phyloP scores from a whole-genome alignment of 2,888 invertebrate species.

The Augochlorella aurata region DNA sequence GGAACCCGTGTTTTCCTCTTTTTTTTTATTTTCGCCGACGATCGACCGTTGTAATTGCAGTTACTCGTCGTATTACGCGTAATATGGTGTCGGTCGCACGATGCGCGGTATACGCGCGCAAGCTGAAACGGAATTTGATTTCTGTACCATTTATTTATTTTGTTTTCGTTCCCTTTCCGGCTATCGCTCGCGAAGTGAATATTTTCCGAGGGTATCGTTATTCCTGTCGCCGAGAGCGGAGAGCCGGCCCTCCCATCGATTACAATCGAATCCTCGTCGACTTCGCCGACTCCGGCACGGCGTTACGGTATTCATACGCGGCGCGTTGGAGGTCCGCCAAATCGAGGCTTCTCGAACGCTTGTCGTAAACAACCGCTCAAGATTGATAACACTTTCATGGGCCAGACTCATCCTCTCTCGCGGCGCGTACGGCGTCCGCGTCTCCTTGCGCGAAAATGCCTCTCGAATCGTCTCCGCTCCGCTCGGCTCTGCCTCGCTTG shows the following conservation, averaged over 20 bases:
- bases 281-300: conserved; percentile 6
- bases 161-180: not conserved
- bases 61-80: conserved; percentile 30
- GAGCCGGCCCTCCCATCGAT: conserved; percentile 36
- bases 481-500: not conserved
- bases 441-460: conserved; percentile 24
- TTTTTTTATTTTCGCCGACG: conserved; percentile 26
- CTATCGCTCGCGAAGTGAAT: conserved; percentile 25
- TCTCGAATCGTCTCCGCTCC: no score
- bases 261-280: conserved; percentile 61
- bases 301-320: conserved; percentile 57
- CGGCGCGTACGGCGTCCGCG: not conserved
- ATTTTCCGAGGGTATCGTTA: conserved; percentile 11
- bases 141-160: not conserved
- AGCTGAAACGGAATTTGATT: not conserved
- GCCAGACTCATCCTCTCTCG: not conserved
- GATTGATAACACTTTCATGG: conserved; percentile 63
- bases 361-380: conserved; percentile 61
- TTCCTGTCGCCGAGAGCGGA: conserved; percentile 2
- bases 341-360: conserved; percentile 54
- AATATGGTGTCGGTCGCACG: not conserved
- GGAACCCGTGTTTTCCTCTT: conserved; percentile 16
- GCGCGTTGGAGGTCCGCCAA: conserved; percentile 56
- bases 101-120: not conserved
- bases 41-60: conserved; percentile 49